Conservation (phyloP, 2,113 vertebrate genomes). For the Trichomycterus rosablanca region DNA sequence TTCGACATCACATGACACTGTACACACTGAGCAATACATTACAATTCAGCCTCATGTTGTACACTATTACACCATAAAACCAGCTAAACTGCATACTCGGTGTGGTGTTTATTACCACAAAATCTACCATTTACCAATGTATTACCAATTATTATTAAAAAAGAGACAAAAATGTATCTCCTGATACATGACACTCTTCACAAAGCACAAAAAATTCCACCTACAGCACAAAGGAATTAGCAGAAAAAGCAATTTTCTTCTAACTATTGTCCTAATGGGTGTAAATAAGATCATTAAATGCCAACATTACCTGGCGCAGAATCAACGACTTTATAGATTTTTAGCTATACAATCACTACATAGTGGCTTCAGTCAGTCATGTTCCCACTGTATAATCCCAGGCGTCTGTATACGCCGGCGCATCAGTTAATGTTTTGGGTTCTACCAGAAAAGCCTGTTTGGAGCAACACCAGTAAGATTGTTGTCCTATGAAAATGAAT, state of each 20-base stretch:
- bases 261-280: no score
- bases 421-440: conserved; percentile 22
- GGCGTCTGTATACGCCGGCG: conserved; percentile 13
- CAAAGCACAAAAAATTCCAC: no score
- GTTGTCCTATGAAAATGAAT: conserved; percentile 31
- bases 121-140: no score
- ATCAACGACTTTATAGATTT: background rate
- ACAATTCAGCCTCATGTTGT: no score
- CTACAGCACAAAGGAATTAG: background rate
- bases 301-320: conserved; percentile 17
- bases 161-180: no score
- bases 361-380: background rate
- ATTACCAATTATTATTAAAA: no score
- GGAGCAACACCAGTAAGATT: conserved; percentile 7
- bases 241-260: background rate
- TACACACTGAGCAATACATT: background rate
- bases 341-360: background rate
- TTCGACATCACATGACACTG: background rate
- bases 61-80: background rate
- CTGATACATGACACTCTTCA: no score
- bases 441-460: conserved; percentile 43
- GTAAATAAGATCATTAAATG: background rate
- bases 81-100: background rate
- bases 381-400: conserved; percentile 1
- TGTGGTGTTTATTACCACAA: background rate